Conservation (phyloP, 1,140 invertebrate genomes). For the Lamellibrachia luymesi region DNA sequence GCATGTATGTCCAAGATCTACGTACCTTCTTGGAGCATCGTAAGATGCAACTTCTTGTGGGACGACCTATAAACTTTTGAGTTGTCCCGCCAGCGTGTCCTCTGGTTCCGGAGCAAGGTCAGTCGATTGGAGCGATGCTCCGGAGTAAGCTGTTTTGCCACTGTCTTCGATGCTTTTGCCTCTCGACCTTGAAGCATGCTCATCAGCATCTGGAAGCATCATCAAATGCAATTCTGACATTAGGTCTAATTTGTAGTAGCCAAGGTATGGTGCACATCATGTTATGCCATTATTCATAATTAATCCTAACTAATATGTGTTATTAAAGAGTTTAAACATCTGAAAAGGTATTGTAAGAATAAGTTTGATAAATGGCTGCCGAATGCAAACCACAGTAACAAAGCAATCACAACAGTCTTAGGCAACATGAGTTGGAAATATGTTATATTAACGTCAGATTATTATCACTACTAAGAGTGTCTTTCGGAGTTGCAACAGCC, state of each 20-base stretch:
- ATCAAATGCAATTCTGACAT: background rate
- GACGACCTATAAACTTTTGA: slow-evolving; percentile 20
- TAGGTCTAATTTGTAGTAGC: background rate
- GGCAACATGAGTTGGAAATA: background rate
- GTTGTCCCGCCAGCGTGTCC: slow-evolving; percentile 36
- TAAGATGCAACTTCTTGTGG: slow-evolving; percentile 30
- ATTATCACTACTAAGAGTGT: background rate
- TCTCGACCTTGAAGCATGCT: slow-evolving; percentile 39
- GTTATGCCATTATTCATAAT: background rate
- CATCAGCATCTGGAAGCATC: slow-evolving; percentile 35
- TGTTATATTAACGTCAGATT: background rate
- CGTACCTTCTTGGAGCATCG: slow-evolving; percentile 40
- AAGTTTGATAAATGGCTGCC: background rate
- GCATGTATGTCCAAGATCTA: background rate
- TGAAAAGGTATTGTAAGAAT: background rate
- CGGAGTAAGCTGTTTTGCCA: slow-evolving; percentile 32
- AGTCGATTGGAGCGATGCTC: slow-evolving; percentile 38
- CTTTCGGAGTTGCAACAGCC: background rate
- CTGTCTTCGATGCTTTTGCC: slow-evolving; percentile 28
- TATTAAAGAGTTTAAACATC: background rate
- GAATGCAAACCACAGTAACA: background rate
- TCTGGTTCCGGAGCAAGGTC: slow-evolving; percentile 39
- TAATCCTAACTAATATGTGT: background rate
- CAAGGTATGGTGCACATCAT: background rate
- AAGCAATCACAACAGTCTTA: background rate